Evolutionary conservation across 2,797 vertebrate genomes (phyloP), one percentile per base, ranked within the genome.

Genomic region (Sebastes hubbsi): DNA sequence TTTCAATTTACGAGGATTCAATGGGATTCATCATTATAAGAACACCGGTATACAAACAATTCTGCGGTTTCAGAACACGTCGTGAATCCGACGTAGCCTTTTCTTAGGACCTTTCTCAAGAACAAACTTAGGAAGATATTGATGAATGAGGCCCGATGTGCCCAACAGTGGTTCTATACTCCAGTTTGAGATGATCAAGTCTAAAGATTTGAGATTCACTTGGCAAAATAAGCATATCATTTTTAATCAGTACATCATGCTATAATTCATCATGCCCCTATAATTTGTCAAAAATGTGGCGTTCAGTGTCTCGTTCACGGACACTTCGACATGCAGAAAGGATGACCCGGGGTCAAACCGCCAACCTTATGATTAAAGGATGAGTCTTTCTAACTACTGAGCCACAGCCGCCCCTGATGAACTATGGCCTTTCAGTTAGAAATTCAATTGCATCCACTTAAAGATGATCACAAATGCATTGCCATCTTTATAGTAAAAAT

Each of bases 21-120:
- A 46, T 46, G 3, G 7, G 16, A 46, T 0, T 46, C 16, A 46
- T 46, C 42, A 46, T 46, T 46, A 18, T 18, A 46, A 4, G 42
- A 46, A 46, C 42, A 46, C 16, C 0, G 42, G 42, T 1, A 46
- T 18, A 42, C 14, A 0, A 46, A 46, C 14, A 46, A 46, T 0
- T 46, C 16, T 46, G 42, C 42, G 6, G 14, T 5, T 46, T 18
- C 0, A 46, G 42, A 46, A 46, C 42, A 46, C 42, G 0, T 46
- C 42, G 14, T 46, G 2, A 46, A 46, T 46, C 42, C 0, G 16
- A 20, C 8, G 8, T 9, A 49, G 54, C 2, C 52, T 55, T 55
- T 55, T 24, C 52, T 55, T 24, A 5, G 9, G 9, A 22, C n/a
- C 10, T 11, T 54, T 54, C n/a, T 54, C n/a, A 22, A 55, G 10